These are phyloP conservation scores for Pteronotus mesoamericanus DNA, from an alignment of 2,797 vertebrate genomes.

Conservation along the genomic window DNA sequence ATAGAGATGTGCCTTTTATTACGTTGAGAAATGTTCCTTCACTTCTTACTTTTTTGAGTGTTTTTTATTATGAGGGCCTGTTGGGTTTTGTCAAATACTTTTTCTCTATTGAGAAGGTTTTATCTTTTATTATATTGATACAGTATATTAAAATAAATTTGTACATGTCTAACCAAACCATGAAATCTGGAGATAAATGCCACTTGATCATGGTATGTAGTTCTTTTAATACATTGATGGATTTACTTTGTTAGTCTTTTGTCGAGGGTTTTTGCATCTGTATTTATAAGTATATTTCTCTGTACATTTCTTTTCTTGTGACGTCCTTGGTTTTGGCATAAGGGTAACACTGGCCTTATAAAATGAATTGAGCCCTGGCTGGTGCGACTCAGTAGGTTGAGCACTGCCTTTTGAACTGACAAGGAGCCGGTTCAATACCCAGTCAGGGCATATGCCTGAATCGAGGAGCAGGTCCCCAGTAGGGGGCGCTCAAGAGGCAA, in stretches of 20 bases:
- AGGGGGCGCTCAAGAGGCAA: too few species aligned
- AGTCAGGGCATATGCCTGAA: too few species aligned
- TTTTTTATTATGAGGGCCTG: background rate
- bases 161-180: background rate
- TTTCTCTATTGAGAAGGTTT: background rate
- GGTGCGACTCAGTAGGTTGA: too few species aligned
- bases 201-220: background rate
- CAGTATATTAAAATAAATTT: background rate
- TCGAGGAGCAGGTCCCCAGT: too few species aligned
- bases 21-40: background rate
- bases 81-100: background rate
- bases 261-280: background rate
- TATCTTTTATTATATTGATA: background rate
- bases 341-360: background rate
- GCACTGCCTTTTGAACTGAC: too few species aligned
- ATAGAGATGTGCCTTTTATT: background rate
- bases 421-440: too few species aligned
- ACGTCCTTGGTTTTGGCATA: background rate
- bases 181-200: background rate
- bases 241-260: background rate
- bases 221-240: background rate
- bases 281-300: background rate
- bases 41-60: background rate
- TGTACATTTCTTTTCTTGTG: background rate
- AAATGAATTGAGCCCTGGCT: background rate